Evolutionary conservation across 1,140 invertebrate genomes (phyloP).

Genomic region (Gonioctena quinquepunctata): DNA sequence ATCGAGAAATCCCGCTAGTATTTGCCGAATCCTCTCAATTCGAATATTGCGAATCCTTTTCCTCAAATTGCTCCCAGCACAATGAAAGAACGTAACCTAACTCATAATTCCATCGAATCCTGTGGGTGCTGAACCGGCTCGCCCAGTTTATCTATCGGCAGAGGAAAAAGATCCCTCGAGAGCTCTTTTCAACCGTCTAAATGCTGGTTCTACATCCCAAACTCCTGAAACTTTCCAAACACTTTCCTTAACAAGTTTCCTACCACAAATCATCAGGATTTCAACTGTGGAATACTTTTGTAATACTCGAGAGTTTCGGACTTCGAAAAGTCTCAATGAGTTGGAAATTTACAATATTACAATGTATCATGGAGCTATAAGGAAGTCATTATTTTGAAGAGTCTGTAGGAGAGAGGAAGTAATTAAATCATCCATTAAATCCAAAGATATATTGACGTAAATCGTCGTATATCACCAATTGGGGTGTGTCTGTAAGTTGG

Average conservation of each 20-base stretch:
- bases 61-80: background rate
- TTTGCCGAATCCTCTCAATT: background rate
- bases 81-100: background rate
- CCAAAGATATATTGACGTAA: too few relatives aligned
- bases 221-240: background rate
- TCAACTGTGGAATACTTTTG: background rate
- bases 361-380: too few relatives aligned
- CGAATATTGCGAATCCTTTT: background rate
- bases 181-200: background rate
- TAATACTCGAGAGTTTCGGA: background rate
- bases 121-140: background rate
- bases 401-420: too few relatives aligned
- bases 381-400: too few relatives aligned
- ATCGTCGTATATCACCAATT: too few relatives aligned
- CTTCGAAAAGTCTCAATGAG: background rate
- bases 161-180: background rate
- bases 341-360: background rate
- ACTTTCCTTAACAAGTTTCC: conserved; percentile 2
- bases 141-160: background rate
- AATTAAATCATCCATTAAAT: too few relatives aligned
- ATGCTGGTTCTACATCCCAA: background rate
- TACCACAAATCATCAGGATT: background rate
- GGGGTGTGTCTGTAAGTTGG: too few relatives aligned
- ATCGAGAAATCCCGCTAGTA: background rate
- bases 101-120: background rate